These are phyloP conservation scores for Disparrhopalites patrizii DNA, from an alignment of 2,888 invertebrate genomes.

Conservation along the genomic window DNA sequence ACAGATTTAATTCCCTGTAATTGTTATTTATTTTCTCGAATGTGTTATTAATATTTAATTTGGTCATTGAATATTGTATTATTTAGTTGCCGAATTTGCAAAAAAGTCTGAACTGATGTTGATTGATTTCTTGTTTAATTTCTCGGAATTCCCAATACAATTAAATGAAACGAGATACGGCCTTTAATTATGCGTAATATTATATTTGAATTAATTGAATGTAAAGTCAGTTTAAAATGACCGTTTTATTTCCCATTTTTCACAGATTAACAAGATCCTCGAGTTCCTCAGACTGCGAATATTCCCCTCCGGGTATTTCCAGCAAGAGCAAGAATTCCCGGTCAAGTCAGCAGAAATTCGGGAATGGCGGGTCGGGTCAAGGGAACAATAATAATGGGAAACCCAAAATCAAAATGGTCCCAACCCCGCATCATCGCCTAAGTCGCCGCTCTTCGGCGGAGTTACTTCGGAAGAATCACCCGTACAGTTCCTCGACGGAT, in stretches of 20 bases:
- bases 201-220: no score
- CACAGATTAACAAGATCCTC: conserved; percentile 43
- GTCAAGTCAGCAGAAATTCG: conserved; percentile 31
- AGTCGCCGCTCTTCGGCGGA: conserved; percentile 47
- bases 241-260: conserved; percentile 12
- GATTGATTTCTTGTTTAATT: no score
- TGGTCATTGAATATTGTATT: neutral
- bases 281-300: conserved; percentile 47
- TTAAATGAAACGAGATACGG: no score
- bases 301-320: conserved; percentile 36
- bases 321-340: conserved; percentile 31
- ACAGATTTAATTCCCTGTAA: no score
- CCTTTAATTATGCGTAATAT: no score
- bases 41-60: no score
- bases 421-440: conserved; percentile 40
- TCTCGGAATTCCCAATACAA: neutral
- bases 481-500: conserved; percentile 46
- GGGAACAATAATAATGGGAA: conserved; percentile 21
- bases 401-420: conserved; percentile 17
- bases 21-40: no score
- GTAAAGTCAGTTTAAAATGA: neutral
- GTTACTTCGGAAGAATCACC: conserved; percentile 46
- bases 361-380: conserved; percentile 3
- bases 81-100: neutral
- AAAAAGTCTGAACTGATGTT: neutral